Conservation (phyloP, 2,797 vertebrate genomes). For the Podargus strigoides region DNA sequence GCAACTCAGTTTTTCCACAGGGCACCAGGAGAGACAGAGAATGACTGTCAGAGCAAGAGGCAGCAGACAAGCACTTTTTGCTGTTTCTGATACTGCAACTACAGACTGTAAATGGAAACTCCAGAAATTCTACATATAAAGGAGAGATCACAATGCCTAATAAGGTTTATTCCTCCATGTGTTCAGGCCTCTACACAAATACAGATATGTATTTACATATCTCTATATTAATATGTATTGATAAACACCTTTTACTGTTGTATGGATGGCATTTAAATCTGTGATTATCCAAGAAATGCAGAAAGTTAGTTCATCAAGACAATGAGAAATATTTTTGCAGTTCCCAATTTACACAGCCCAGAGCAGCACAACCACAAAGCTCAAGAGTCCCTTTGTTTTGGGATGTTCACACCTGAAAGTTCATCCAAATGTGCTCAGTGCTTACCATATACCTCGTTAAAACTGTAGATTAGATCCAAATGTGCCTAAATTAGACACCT, state of each 20-base stretch:
- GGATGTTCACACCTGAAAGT: background rate
- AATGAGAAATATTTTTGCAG: background rate
- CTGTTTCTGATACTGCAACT: background rate
- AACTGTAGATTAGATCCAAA: background rate
- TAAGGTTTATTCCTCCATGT: background rate
- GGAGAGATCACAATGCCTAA: background rate
- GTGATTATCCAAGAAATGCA: background rate
- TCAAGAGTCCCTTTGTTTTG: background rate
- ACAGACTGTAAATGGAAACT: background rate
- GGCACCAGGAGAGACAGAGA: background rate
- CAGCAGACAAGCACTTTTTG: background rate
- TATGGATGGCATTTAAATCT: background rate
- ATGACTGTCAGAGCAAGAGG: background rate
- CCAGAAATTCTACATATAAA: background rate
- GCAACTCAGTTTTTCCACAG: background rate
- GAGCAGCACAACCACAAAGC: background rate
- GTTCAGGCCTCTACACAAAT: background rate
- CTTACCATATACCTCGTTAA: background rate
- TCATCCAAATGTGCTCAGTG: background rate
- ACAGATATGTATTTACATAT: background rate
- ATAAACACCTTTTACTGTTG: background rate
- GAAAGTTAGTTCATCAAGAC: background rate
- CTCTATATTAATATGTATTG: background rate
- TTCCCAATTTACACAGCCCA: background rate
- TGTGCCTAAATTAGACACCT: background rate